Percentiles rank a stretch among this genome's conserved stretches.
Evolutionary conservation across 2,888 invertebrate species (phyloP).

Genomic region (Athalia cordata): DNA sequence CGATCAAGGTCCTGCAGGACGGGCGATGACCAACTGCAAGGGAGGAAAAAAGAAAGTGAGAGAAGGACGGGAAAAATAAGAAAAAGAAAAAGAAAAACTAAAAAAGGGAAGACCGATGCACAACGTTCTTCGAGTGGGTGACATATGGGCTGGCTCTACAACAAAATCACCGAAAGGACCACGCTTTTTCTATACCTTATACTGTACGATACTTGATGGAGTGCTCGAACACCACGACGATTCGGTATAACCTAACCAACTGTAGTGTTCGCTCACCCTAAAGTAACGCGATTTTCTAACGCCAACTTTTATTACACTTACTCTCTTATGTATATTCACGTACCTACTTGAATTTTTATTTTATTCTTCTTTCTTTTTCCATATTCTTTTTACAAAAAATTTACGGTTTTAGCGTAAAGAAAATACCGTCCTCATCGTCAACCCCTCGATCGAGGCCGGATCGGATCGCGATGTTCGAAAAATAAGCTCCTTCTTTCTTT

Average conservation of each 20-base stretch:
- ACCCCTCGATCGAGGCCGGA: no score
- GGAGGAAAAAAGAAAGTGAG: constrained; percentile 47
- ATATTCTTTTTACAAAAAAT: no score
- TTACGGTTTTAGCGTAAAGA: no score
- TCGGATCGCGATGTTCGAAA: no score
- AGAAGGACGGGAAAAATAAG: constrained; percentile 48
- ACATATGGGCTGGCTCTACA: constrained; percentile 69
- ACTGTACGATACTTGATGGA: constrained; percentile 63
- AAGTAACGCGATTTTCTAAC: constrained; percentile 68
- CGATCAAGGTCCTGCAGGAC: not conserved
- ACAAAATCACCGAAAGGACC: constrained; percentile 66
- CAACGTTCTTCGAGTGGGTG: constrained; percentile 57
- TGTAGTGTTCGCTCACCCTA: constrained; percentile 62
- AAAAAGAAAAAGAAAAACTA: constrained; percentile 42
- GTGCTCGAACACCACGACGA: constrained; percentile 54
- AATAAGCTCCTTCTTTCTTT: no score
- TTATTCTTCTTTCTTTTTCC: constrained; percentile 36
- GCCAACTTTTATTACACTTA: constrained; percentile 46
- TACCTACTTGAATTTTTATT: constrained; percentile 47
- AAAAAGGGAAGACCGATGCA: constrained; percentile 50
- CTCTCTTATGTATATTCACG: not conserved
- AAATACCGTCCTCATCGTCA: no score
- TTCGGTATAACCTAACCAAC: not conserved
- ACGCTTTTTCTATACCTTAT: constrained; percentile 37
- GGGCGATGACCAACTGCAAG: constrained; percentile 29